A percentile compares a stretch with the other conserved stretches of the same genome.
These are phyloP conservation scores for Diploscapter pachys DNA, from an alignment of 1,140 invertebrate species.

Conservation along the genomic window DNA sequence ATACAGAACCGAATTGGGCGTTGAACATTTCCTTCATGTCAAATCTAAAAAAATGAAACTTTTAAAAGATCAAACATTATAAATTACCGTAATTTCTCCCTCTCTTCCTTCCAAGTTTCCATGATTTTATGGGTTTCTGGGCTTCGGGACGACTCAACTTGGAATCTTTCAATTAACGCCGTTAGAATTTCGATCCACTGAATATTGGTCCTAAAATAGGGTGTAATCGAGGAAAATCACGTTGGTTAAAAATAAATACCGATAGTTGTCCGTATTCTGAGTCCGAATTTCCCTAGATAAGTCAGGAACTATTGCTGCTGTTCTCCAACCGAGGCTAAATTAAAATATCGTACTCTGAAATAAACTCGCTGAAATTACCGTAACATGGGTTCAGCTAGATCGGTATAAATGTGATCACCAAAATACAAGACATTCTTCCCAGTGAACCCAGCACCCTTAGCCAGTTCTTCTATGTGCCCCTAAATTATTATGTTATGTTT, in stretches of 20 bases:
- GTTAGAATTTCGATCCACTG: slow-evolving; percentile 90
- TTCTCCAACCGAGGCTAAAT: slow-evolving; percentile 90
- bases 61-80: slow-evolving; percentile 1
- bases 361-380: slow-evolving; percentile 61
- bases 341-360: slow-evolving; percentile 73
- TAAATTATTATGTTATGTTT: slow-evolving; percentile 59
- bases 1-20: slow-evolving; percentile 85
- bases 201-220: slow-evolving; percentile 60
- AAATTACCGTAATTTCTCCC: slow-evolving; percentile 74
- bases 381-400: slow-evolving; percentile 89
- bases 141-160: slow-evolving; percentile 32
- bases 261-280: slow-evolving; percentile 78
- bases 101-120: slow-evolving; percentile 76
- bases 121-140: slow-evolving; percentile 64
- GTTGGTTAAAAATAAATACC: slow-evolving; percentile 65
- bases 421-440: slow-evolving; percentile 90
- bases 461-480: slow-evolving; percentile 85
- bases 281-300: slow-evolving; percentile 85
- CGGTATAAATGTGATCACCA: slow-evolving; percentile 94
- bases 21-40: slow-evolving; percentile 81
- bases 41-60: slow-evolving; percentile 69
- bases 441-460: slow-evolving; percentile 84
- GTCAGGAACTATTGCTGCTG: slow-evolving; percentile 94
- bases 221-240: not conserved
- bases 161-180: slow-evolving; percentile 75